phyloP scores from a whole-genome alignment of 1,140 invertebrate genomes.

The Lithobius niger region DNA sequence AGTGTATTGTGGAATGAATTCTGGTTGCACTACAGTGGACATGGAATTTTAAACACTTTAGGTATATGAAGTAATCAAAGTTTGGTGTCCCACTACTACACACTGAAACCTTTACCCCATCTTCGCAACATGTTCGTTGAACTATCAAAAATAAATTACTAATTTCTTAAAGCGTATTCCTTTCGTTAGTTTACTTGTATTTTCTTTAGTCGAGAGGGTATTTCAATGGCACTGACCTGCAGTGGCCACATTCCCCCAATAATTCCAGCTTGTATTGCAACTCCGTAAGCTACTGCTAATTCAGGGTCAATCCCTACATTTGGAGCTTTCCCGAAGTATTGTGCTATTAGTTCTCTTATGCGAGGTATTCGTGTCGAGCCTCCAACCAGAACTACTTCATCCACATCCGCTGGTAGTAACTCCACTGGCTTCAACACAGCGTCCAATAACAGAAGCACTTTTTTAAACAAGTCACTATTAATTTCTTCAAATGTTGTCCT shows the following conservation, averaged over 20 bases:
- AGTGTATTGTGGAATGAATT: too few species aligned
- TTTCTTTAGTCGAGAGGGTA: slow-evolving; percentile 31
- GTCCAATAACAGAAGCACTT: slow-evolving; percentile 20
- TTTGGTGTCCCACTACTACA: neutral
- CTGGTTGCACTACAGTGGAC: too few species aligned
- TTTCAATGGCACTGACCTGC: slow-evolving; percentile 38
- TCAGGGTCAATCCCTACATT: slow-evolving; percentile 38
- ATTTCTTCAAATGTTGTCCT: slow-evolving; percentile 28
- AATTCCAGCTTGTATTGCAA: slow-evolving; percentile 39
- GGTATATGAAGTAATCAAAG: neutral
- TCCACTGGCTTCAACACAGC: slow-evolving; percentile 33
- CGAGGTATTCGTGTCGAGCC: slow-evolving; percentile 39
- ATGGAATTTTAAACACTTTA: too few species aligned
- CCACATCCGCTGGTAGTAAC: slow-evolving; percentile 29
- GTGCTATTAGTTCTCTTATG: slow-evolving; percentile 35
- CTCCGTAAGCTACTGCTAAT: slow-evolving; percentile 36
- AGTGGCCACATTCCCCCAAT: slow-evolving; percentile 40
- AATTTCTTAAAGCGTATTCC: neutral
- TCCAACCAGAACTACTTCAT: slow-evolving; percentile 39
- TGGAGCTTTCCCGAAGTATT: slow-evolving; percentile 32
- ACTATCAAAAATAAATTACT: neutral
- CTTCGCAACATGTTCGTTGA: neutral
- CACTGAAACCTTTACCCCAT: neutral
- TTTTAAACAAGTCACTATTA: slow-evolving; percentile 20
- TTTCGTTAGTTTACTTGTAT: slow-evolving; percentile 26